These are phyloP conservation scores for Stictocephala bisonia DNA, from an alignment of 2,888 invertebrate genomes.

Conservation along the genomic window DNA sequence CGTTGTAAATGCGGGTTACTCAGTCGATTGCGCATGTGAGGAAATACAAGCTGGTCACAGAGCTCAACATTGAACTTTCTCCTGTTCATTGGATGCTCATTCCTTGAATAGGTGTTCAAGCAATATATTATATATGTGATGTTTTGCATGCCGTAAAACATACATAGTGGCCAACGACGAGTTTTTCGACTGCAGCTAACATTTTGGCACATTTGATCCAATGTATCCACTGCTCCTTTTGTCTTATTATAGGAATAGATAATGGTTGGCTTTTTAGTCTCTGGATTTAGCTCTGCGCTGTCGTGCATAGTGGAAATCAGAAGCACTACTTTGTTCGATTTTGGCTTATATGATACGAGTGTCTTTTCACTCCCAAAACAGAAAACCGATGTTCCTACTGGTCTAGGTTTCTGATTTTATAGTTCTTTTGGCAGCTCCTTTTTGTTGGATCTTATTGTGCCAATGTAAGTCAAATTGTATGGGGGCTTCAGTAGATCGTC, in stretches of 20 bases:
- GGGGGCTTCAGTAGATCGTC: slow-evolving; percentile 30
- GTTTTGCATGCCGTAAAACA: slow-evolving; percentile 43
- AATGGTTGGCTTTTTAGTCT: slow-evolving; percentile 40
- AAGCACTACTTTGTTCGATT: slow-evolving; percentile 12
- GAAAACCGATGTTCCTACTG: slow-evolving; percentile 17
- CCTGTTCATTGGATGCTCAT: slow-evolving; percentile 20
- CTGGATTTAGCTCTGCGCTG: slow-evolving; percentile 15
- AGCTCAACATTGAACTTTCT: slow-evolving; percentile 20
- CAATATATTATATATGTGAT: slow-evolving; percentile 38
- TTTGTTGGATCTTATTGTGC: slow-evolving; percentile 2
- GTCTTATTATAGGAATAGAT: slow-evolving; percentile 36
- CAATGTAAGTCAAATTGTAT: slow-evolving; percentile 16
- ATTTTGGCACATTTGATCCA: slow-evolving; percentile 38
- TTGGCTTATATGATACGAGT: slow-evolving; percentile 23
- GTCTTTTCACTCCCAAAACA: slow-evolving; percentile 32
- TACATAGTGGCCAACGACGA: slow-evolving; percentile 34
- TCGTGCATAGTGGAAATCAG: slow-evolving; percentile 38
- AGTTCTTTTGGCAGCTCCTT: slow-evolving; percentile 18
- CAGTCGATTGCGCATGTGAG: slow-evolving; percentile 34
- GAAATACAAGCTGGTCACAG: slow-evolving; percentile 22
- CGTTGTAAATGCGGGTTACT: slow-evolving; percentile 19
- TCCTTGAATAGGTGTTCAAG: slow-evolving; percentile 6
- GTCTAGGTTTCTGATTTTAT: slow-evolving; percentile 5
- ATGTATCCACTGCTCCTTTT: slow-evolving; percentile 40
- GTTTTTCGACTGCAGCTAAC: slow-evolving; percentile 37